Evolutionary conservation across 2,888 invertebrate species (phyloP).

Genomic region (Tachina grossa): DNA sequence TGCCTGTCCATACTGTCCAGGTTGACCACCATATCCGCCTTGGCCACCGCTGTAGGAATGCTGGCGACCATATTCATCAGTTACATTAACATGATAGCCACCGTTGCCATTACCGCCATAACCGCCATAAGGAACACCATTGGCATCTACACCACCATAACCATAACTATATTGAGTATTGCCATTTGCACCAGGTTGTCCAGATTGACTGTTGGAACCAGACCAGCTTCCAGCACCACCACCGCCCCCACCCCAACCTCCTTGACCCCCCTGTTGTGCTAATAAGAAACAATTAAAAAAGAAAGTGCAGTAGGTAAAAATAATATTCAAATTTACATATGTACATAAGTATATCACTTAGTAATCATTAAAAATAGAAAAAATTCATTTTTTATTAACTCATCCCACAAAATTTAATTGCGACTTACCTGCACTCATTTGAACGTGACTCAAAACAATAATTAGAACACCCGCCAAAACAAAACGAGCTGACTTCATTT

Average conservation of each 20-base stretch:
- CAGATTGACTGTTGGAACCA: constrained; percentile 44
- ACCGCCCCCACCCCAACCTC: constrained; percentile 43
- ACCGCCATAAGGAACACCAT: constrained; percentile 64
- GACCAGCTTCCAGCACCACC: constrained; percentile 44
- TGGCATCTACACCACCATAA: constrained; percentile 65
- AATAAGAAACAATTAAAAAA: background rate
- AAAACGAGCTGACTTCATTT: constrained; percentile 40
- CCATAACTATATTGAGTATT: constrained; percentile 51
- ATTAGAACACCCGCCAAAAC: constrained; percentile 41
- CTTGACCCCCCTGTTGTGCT: constrained; percentile 63
- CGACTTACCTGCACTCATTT: constrained; percentile 67
- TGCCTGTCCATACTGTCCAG: constrained; percentile 20
- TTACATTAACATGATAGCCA: constrained; percentile 58
- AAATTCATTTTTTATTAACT: constrained; percentile 14
- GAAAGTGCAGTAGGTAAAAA: background rate
- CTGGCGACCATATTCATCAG: constrained; percentile 46
- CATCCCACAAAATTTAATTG: constrained; percentile 36
- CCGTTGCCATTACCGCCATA: constrained; percentile 67
- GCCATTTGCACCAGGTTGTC: constrained; percentile 54
- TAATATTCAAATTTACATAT: background rate
- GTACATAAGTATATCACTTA: background rate
- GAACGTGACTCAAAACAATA: constrained; percentile 53
- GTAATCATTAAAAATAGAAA: background rate
- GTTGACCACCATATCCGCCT: constrained; percentile 14
- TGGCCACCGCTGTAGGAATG: constrained; percentile 56